phyloP scores from a whole-genome alignment of 2,888 invertebrate species.

The Drosophila setosimentum region DNA sequence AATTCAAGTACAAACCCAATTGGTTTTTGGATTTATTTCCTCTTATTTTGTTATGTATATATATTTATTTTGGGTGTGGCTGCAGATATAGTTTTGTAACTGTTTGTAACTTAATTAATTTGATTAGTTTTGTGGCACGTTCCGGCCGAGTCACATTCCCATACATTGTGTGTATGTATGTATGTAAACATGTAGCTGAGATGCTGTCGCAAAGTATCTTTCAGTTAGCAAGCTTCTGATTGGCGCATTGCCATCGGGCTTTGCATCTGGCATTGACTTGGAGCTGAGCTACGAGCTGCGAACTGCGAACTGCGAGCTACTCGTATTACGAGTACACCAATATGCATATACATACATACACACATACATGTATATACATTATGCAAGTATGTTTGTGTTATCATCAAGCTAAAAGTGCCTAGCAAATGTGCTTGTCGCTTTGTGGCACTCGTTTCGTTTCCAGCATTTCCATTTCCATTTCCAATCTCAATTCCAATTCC shows the following conservation, averaged over 20 bases:
- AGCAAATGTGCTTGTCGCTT: slow-evolving; percentile 16
- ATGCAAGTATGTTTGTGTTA: slow-evolving; percentile 26
- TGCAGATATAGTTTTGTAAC: slow-evolving; percentile 24
- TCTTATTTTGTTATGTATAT: slow-evolving; percentile 25
- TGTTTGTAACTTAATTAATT: slow-evolving; percentile 43
- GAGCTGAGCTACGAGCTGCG: slow-evolving; percentile 14
- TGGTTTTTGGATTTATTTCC: slow-evolving; percentile 39
- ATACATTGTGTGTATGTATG: not conserved
- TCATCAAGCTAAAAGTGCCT: slow-evolving; percentile 32
- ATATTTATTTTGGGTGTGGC: slow-evolving; percentile 35
- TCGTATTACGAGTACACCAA: slow-evolving; percentile 52
- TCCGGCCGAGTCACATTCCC: not conserved
- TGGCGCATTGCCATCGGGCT: slow-evolving; percentile 42
- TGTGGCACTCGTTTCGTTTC: slow-evolving; percentile 60
- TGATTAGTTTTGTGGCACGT: slow-evolving; percentile 53
- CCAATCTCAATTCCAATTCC: slow-evolving; percentile 51
- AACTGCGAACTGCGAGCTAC: slow-evolving; percentile 29
- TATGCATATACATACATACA: not conserved
- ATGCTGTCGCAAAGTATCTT: slow-evolving; percentile 16
- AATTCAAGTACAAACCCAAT: slow-evolving; percentile 55
- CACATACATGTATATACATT: not conserved
- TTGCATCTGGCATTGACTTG: slow-evolving; percentile 36
- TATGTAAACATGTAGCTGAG: not conserved
- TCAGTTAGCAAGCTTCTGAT: slow-evolving; percentile 47
- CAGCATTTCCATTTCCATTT: slow-evolving; percentile 69